Evolutionary conservation across 2,888 invertebrate species (phyloP), one percentile per base, ranked within the genome.

Genomic region (Apotomis capreana): DNA sequence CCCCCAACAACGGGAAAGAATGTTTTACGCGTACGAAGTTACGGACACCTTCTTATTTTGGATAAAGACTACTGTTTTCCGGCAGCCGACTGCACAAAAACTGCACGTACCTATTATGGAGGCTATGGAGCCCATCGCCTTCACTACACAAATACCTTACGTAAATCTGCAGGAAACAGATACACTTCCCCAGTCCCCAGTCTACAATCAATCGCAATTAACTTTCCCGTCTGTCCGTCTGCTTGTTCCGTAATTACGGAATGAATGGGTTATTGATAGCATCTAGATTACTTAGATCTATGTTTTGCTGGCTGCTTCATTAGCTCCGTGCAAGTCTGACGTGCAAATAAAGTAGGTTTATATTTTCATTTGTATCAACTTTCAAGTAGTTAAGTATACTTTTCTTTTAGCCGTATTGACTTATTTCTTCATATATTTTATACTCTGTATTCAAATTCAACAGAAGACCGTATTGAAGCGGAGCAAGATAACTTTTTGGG

Each of bases 201-300:
- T 6, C 40, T n/a, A 55, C 65, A 65, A 60, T 60, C 65, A 54
- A 49, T 69, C 63, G 57, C 67, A 61, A 71, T 71, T 62, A 71
- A 68, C 71, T 71, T 71, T 71, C 71, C 67, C 67, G 51, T 49
- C 67, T 54, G 67, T 49, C 67, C 9, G 57, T 49, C 51, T 58
- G 46, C 13, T 67, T 57, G 57, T 52, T 65, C 54, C 65, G 60
- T 15, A 65, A 59, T 60, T 67, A 55, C 60, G 54, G 59, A 65
- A 60, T 51, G 46, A 70, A 70, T 67, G 65, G 37, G 59, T 59
- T 70, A 67, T 60, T 61, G 65, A 70, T 70, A 46, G 70, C 70
- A 54, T 60, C 46, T 58, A 49, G 70, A 70, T 70, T 67, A 67
- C 60, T 60, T 49, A 36, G 37, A 70, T 69, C 69, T 62, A 62